These are phyloP conservation scores for Lacanobia oleracea DNA, from an alignment of 2,888 invertebrate species.

Conservation along the genomic window DNA sequence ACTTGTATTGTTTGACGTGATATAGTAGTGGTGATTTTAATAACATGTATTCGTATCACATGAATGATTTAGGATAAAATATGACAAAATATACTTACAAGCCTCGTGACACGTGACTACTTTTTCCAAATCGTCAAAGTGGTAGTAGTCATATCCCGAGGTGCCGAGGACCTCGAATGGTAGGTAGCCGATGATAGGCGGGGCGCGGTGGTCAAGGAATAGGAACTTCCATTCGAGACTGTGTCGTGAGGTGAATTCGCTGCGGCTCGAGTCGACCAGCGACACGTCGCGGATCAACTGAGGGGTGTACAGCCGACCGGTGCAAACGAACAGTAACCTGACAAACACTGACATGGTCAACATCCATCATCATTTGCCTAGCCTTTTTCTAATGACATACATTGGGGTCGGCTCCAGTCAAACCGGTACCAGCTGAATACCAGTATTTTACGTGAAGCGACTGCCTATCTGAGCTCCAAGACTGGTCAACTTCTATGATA, in stretches of 20 bases:
- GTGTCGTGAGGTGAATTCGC: slow-evolving; percentile 97
- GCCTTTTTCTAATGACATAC: too few relatives aligned
- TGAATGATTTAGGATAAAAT: slow-evolving; percentile 21
- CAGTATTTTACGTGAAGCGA: too few relatives aligned
- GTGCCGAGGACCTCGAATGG: slow-evolving; percentile 98
- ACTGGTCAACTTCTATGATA: too few relatives aligned
- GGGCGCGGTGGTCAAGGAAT: slow-evolving; percentile 97
- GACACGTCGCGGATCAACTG: slow-evolving; percentile 96
- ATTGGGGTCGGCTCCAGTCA: too few relatives aligned
- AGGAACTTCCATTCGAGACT: slow-evolving; percentile 99
- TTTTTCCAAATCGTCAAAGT: slow-evolving; percentile 97
- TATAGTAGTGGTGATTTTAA: not conserved
- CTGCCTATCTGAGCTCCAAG: too few relatives aligned
- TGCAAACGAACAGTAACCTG: slow-evolving; percentile 95
- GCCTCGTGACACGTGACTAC: slow-evolving; percentile 96
- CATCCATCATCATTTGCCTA: not conserved
- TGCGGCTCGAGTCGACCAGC: slow-evolving; percentile 93
- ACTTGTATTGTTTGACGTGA: not conserved
- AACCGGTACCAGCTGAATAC: too few relatives aligned
- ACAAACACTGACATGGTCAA: slow-evolving; percentile 14
- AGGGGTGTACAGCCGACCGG: slow-evolving; percentile 95
- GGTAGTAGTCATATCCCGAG: slow-evolving; percentile 98
- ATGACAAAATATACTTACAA: slow-evolving; percentile 90
- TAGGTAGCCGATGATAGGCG: slow-evolving; percentile 97
- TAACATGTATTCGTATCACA: slow-evolving; percentile 7